Base-by-base conservation (phyloP, 1,140 invertebrate species). In the Planococcus citri region DNA sequence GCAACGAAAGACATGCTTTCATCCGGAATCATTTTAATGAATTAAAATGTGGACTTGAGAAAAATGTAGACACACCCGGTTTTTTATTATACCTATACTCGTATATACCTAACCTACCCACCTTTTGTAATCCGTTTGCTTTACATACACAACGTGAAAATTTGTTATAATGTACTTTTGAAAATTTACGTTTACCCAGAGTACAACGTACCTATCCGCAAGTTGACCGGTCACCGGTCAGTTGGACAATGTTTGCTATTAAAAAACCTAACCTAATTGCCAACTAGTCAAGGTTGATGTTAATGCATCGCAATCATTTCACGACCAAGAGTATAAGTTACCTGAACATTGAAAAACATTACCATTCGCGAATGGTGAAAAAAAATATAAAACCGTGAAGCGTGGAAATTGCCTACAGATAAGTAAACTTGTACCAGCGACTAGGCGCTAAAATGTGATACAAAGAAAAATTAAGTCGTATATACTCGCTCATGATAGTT, bases 341-440 rank as follows among this genome's bases (percentile, higher is more conserved):
- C n/a, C n/a, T 33, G 29, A 6, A 33, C 17, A 20, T 51, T 20
- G 41, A 51, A 51, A 51, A 51, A 51, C 17, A 17, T n/a, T 3
- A 3, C 41, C 41, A 51, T 51, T 20, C 17, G 29, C 29, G 51
- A 64, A 25, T 24, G 21, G 12, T 27, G 22, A 25, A 64, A 64
- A 64, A 27, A n/a, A n/a, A n/a, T n/a, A 25, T 24, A 14, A 64
- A 22, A 64, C 25, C 60, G 25, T 64, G 60, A 64, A 64, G 22
- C 60, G 60, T 64, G 22, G 8, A 64, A 64, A 64, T 64, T 24
- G 22, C 25, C 25, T 17, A 24, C 22, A 22, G 60, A 51, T 51
- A 64, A 27, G 60, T 64, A 64, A 64, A 64, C 60, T 24, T 64
- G 60, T 64, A 64, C 41, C 41, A 2, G 41, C 6, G n/a, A 17